A percentile compares a stretch with the other conserved stretches of the same genome.
These are phyloP conservation scores for Pantherophis guttatus DNA, from an alignment of 2,113 vertebrate species.

Conservation along the genomic window DNA sequence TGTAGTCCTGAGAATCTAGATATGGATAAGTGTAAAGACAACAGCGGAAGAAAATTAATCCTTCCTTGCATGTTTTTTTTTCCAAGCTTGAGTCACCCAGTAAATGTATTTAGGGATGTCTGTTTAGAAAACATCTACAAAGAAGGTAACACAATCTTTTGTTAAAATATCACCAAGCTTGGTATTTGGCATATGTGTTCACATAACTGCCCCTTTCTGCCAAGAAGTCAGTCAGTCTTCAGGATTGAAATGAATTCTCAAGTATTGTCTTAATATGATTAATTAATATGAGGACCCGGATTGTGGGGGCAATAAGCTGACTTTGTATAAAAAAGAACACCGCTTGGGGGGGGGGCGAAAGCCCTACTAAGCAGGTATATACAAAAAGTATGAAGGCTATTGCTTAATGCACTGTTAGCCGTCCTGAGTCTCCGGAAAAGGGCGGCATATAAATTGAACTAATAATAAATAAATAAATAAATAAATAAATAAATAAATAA, in stretches of 20 bases:
- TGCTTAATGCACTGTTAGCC: too few relatives aligned
- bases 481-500: too few relatives aligned
- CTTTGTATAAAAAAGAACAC: too few relatives aligned
- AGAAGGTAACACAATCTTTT: not conserved
- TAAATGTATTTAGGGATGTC: not conserved
- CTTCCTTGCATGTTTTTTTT: not conserved
- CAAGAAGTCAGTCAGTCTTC: not conserved
- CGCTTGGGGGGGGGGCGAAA: too few relatives aligned
- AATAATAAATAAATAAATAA: too few relatives aligned
- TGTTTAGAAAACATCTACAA: not conserved
- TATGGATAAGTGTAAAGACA: not conserved
- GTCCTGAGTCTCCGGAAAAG: too few relatives aligned
- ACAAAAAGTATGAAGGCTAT: too few relatives aligned
- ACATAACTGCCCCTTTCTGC: not conserved
- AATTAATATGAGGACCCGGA: too few relatives aligned
- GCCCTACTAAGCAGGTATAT: too few relatives aligned
- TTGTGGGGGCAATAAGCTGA: too few relatives aligned
- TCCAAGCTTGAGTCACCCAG: not conserved
- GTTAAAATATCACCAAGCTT: not conserved
- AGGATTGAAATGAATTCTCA: conserved; percentile 18
- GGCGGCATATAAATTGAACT: too few relatives aligned
- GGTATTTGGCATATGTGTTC: not conserved
- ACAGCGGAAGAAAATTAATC: not conserved
- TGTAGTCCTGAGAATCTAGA: not conserved
- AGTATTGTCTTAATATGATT: conserved; percentile 41